A percentile compares a stretch with the other conserved stretches of the same genome.
phyloP scores from a whole-genome alignment of 2,113 vertebrate genomes.

The Saiga tatarica region DNA sequence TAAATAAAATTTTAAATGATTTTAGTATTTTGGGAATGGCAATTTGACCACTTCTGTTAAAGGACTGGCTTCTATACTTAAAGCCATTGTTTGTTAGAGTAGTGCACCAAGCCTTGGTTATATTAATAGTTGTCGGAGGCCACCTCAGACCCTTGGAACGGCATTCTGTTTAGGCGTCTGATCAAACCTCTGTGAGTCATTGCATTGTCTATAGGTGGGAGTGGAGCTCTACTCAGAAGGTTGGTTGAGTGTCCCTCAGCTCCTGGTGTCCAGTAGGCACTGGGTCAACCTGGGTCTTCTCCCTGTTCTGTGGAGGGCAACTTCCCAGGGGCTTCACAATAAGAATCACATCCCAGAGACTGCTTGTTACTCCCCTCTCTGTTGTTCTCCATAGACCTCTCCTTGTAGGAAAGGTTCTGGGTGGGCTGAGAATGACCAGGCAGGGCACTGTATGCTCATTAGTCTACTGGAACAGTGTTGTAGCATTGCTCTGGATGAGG shows the following conservation, averaged over 20 bases:
- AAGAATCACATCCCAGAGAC: background rate
- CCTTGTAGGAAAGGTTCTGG: background rate
- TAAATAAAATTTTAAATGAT: background rate
- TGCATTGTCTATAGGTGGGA: background rate
- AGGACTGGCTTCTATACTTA: background rate
- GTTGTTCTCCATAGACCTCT: background rate
- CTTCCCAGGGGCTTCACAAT: background rate
- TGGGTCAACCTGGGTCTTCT: background rate
- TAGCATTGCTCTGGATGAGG: too few species aligned
- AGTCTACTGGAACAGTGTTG: background rate
- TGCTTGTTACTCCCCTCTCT: background rate
- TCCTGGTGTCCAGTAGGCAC: background rate
- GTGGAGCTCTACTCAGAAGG: background rate
- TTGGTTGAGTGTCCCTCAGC: background rate
- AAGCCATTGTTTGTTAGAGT: background rate
- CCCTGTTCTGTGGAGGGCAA: background rate
- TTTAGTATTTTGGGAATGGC: background rate
- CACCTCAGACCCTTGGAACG: background rate
- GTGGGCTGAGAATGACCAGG: background rate
- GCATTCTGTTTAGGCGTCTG: too few species aligned
- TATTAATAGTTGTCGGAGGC: background rate
- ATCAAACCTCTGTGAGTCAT: background rate
- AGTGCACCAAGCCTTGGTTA: background rate
- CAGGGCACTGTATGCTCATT: background rate
- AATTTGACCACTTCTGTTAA: background rate